Conservation (phyloP, 92 coral and sea anemone species). For the Palythoa grandis region DNA sequence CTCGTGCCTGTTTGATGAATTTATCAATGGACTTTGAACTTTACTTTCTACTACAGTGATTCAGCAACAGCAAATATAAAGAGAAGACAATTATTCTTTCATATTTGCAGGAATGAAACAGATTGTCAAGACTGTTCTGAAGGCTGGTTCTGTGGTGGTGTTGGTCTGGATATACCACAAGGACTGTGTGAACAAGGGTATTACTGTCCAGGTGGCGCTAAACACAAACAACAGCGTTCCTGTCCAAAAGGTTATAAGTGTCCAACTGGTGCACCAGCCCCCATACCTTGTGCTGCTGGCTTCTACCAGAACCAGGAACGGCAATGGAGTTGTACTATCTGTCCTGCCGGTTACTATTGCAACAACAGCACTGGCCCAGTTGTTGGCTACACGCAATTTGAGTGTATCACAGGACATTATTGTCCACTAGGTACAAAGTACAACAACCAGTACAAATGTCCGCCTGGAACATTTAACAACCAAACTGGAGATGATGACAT, state of each 20-base stretch:
- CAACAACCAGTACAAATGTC: slow-evolving; percentile 83
- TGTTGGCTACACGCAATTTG: slow-evolving; percentile 59
- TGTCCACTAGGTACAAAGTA: slow-evolving; percentile 87
- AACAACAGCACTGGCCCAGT: slow-evolving; percentile 89
- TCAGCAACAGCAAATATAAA: no score
- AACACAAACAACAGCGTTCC: slow-evolving; percentile 58
- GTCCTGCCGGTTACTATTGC: slow-evolving; percentile 88
- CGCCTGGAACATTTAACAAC: slow-evolving; percentile 95
- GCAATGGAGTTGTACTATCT: slow-evolving; percentile 68
- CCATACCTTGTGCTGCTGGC: slow-evolving; percentile 88
- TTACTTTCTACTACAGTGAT: no score
- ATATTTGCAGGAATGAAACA: slow-evolving; percentile 73
- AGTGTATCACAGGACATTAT: slow-evolving; percentile 88
- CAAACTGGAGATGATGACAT: slow-evolving; percentile 67
- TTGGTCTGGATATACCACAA: slow-evolving; percentile 83
- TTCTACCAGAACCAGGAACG: slow-evolving; percentile 74
- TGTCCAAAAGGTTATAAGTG: slow-evolving; percentile 89
- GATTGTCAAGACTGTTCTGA: slow-evolving; percentile 91
- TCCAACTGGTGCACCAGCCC: slow-evolving; percentile 76
- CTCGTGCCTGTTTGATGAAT: not conserved
- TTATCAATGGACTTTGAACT: not conserved
- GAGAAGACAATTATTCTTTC: not conserved
- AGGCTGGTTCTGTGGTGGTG: slow-evolving; percentile 95
- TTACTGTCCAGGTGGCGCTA: slow-evolving; percentile 89
- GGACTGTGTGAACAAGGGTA: slow-evolving; percentile 79